Evolutionary conservation across 2,797 vertebrate genomes (phyloP).

Genomic region (Falco rusticolus): DNA sequence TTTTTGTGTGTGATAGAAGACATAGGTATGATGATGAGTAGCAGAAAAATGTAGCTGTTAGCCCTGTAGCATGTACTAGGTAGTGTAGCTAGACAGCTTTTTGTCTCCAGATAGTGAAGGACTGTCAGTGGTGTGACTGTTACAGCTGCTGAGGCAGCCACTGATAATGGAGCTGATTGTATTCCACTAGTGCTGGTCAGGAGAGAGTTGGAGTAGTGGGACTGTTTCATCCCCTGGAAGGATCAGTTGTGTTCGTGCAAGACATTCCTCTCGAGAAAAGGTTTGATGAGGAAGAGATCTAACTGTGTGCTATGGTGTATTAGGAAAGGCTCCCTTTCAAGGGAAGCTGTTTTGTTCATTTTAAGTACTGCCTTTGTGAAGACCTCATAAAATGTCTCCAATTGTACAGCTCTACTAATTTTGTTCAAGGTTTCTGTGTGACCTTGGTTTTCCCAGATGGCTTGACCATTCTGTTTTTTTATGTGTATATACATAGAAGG

Average conservation of each 20-base stretch:
- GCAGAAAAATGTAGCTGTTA: not conserved
- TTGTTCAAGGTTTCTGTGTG: slow-evolving; percentile 54
- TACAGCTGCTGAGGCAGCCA: not conserved
- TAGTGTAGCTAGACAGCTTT: not conserved
- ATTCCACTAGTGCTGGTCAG: not conserved
- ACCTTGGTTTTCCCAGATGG: slow-evolving; percentile 73
- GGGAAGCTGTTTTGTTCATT: not conserved
- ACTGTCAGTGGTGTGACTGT: not conserved
- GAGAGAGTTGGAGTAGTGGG: not conserved
- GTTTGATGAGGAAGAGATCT: not conserved
- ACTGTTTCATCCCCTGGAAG: not conserved
- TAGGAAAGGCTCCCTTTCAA: not conserved
- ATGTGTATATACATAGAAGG: slow-evolving; percentile 68
- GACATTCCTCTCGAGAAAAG: not conserved
- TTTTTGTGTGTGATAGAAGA: not conserved
- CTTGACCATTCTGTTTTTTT: slow-evolving; percentile 54
- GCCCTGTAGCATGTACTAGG: no score
- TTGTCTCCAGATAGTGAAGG: not conserved
- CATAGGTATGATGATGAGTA: not conserved
- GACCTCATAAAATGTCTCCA: slow-evolving; percentile 29
- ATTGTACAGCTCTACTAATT: slow-evolving; percentile 21
- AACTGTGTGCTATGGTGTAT: not conserved
- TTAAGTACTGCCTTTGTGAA: slow-evolving; percentile 34
- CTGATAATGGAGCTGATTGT: not conserved
- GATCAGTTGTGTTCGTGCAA: not conserved